These are phyloP conservation scores for Rhagonycha fulva DNA, from an alignment of 2,888 invertebrate species.

Conservation along the genomic window DNA sequence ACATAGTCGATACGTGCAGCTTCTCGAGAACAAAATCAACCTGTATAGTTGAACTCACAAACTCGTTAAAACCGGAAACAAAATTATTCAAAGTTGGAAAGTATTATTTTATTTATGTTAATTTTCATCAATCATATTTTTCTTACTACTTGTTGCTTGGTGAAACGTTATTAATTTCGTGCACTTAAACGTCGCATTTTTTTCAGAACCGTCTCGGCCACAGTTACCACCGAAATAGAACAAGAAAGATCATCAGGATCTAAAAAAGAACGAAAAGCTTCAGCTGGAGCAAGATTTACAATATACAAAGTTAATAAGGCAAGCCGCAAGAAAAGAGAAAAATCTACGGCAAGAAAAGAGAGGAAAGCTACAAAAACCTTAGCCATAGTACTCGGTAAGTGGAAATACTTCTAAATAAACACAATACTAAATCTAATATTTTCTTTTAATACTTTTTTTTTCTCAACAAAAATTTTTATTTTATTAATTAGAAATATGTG, in stretches of 20 bases:
- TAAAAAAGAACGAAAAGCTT: conserved; percentile 77
- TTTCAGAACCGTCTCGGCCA: conserved; percentile 66
- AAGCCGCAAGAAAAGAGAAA: conserved; percentile 91
- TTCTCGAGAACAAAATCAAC: neutral
- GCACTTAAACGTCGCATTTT: neutral
- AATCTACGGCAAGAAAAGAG: conserved; percentile 92
- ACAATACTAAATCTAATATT: neutral
- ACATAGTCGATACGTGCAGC: neutral
- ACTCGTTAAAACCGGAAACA: neutral
- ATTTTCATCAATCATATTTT: neutral
- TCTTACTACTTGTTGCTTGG: neutral
- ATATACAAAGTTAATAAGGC: conserved; percentile 94
- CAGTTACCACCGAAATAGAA: conserved; percentile 52
- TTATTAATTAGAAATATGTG: neutral
- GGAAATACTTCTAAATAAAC: neutral
- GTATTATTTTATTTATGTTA: neutral
- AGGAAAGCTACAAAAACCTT: conserved; percentile 98
- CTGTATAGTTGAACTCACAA: neutral
- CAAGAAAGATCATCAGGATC: conserved; percentile 57
- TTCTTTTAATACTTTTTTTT: neutral
- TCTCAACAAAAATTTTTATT: neutral
- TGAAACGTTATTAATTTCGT: neutral
- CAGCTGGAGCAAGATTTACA: conserved; percentile 78
- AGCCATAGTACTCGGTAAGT: conserved; percentile 96
- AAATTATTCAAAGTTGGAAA: neutral